Evolutionary conservation across 2,797 vertebrate genomes (phyloP).

Genomic region (Argyrosomus regius): DNA sequence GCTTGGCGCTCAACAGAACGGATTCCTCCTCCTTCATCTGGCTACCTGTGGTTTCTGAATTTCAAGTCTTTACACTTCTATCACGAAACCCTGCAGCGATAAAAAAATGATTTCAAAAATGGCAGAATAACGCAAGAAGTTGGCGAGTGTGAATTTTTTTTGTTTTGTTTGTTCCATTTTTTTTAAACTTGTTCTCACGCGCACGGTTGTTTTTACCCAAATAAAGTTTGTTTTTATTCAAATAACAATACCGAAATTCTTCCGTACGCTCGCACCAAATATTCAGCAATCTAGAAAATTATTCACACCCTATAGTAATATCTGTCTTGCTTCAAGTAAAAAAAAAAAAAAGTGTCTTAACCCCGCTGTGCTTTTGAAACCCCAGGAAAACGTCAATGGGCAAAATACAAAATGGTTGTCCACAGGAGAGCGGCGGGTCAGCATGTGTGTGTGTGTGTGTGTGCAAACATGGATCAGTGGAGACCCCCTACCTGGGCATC

Average conservation of each 20-base stretch:
- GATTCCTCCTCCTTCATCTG: conserved; percentile 84
- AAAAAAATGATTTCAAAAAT: conserved; percentile 23
- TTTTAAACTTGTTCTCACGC: conserved; percentile 22
- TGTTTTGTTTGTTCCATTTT: not conserved
- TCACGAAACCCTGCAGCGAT: conserved; percentile 64
- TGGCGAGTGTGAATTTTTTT: not conserved
- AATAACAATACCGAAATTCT: conserved; percentile 10
- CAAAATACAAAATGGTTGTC: conserved; percentile 76
- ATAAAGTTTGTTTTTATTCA: conserved; percentile 15
- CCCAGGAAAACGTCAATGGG: conserved; percentile 64
- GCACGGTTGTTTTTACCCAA: not conserved
- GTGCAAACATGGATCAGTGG: conserved; percentile 66
- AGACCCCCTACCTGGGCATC: conserved; percentile 93
- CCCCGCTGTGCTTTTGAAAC: conserved; percentile 77
- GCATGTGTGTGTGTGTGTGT: conserved; percentile 49
- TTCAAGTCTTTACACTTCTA: conserved; percentile 84
- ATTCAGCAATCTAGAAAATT: conserved; percentile 19
- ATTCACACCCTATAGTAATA: conserved; percentile 16
- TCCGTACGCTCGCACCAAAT: not conserved
- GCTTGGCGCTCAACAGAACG: conserved; percentile 83
- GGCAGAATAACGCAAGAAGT: conserved; percentile 43
- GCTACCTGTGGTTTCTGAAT: conserved; percentile 89
- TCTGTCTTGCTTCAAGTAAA: conserved; percentile 49
- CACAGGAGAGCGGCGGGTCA: conserved; percentile 68
- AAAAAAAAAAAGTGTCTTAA: conserved; percentile 51